Percentiles rank a stretch among this genome's conserved stretches.
These are phyloP conservation scores for Atta cephalotes DNA, from an alignment of 1,140 invertebrate species.

Conservation along the genomic window DNA sequence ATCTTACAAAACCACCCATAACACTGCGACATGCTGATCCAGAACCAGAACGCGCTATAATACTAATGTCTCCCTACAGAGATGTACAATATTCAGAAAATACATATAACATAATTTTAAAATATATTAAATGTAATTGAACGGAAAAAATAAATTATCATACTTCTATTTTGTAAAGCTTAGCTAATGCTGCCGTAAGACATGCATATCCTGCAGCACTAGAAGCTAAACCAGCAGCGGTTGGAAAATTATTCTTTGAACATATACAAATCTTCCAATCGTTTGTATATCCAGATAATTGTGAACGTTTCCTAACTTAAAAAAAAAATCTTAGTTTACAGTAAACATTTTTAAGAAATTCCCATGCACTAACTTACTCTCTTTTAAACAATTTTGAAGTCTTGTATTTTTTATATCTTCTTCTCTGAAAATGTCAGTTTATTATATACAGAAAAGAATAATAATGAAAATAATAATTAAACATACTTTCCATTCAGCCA, in stretches of 20 bases:
- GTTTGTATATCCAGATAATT: conserved; percentile 82
- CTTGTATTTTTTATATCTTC: conserved; percentile 91
- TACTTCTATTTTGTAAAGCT: conserved; percentile 91
- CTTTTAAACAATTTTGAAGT: conserved; percentile 92
- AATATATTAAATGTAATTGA: conserved; percentile 32
- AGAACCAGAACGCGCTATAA: conserved; percentile 95
- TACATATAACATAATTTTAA: conserved; percentile 17
- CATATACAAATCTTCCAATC: conserved; percentile 94
- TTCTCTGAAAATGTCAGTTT: conserved; percentile 86
- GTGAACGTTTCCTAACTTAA: conserved; percentile 85
- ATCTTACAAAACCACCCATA: conserved; percentile 96
- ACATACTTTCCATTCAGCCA: conserved; percentile 95
- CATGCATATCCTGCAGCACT: conserved; percentile 99
- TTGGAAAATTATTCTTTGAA: conserved; percentile 99
- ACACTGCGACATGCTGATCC: conserved; percentile 99
- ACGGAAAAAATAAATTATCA: conserved; percentile 18
- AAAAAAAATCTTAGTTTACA: conserved; percentile 36
- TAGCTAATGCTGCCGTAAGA: conserved; percentile 91
- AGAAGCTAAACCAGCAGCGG: conserved; percentile 98
- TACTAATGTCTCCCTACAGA: conserved; percentile 91
- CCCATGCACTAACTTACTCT: conserved; percentile 88
- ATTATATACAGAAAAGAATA: conserved; percentile 34
- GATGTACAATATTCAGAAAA: background rate
- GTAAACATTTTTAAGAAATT: conserved; percentile 10
- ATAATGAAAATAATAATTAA: conserved; percentile 20